Evolutionary conservation across 2,888 invertebrate species (phyloP).

Genomic region (Herminia tarsipennalis): DNA sequence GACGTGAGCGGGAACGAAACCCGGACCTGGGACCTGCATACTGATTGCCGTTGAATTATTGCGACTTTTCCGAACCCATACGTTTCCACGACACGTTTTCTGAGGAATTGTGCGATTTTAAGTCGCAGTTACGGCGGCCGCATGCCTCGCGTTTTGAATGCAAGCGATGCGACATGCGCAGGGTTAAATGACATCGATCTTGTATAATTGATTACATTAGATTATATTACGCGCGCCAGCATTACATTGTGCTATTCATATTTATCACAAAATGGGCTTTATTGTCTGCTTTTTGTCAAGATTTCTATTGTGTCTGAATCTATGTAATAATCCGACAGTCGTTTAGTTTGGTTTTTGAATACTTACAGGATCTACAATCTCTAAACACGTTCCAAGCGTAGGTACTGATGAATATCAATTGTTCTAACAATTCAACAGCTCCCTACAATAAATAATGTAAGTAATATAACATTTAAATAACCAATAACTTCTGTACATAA

Average conservation of each 20-base stretch:
- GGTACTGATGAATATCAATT: not conserved
- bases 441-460: constrained; percentile 15
- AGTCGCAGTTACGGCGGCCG: constrained; percentile 22
- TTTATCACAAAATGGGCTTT: constrained; percentile 8
- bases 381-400: no score
- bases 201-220: constrained; percentile 35
- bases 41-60: constrained; percentile 58
- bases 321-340: no score
- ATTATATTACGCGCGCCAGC: constrained; percentile 15
- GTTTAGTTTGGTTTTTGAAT: no score
- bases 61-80: constrained; percentile 56
- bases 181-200: constrained; percentile 36
- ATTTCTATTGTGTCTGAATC: no score
- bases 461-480: constrained; percentile 28
- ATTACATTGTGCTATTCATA: constrained; percentile 9
- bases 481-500: constrained; percentile 34
- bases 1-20: constrained; percentile 72
- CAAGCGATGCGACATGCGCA: constrained; percentile 19
- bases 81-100: constrained; percentile 49
- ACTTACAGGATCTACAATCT: no score
- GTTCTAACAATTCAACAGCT: constrained; percentile 1
- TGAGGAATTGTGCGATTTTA: constrained; percentile 46
- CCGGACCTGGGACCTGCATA: constrained; percentile 68
- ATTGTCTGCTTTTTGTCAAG: not conserved
- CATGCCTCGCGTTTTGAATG: constrained; percentile 29